Percentiles rank a stretch among this genome's conserved stretches.
Conservation (phyloP, 2,797 vertebrate genomes). For the Hemitrygon akajei region DNA sequence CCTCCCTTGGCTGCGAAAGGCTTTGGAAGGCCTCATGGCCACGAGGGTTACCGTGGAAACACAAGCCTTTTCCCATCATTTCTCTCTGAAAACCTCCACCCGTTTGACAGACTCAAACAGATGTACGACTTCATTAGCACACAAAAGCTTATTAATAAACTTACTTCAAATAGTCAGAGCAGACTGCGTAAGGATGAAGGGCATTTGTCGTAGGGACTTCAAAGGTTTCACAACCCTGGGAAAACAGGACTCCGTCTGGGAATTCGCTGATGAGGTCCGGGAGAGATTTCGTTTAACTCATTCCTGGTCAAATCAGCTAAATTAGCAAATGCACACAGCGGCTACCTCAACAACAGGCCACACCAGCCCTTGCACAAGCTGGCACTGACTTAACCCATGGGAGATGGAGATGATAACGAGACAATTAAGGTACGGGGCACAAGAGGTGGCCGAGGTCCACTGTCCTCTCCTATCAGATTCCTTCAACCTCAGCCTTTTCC, state of each 20-base stretch:
- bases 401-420: neutral
- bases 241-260: neutral
- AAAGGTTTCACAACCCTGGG: neutral
- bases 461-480: too few species aligned
- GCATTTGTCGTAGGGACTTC: neutral
- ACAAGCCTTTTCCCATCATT: neutral
- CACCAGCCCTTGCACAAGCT: neutral
- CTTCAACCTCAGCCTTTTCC: too few species aligned
- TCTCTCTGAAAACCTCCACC: neutral
- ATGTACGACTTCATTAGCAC: neutral
- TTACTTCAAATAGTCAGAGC: neutral
- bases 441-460: neutral
- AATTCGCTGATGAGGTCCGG: neutral
- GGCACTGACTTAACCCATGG: neutral
- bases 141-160: slow-evolving; percentile 6
- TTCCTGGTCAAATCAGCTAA: neutral
- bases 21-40: too few species aligned
- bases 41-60: too few species aligned
- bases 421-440: too few species aligned
- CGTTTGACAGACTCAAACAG: neutral
- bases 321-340: neutral
- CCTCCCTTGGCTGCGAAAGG: too few species aligned
- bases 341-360: neutral
- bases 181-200: neutral
- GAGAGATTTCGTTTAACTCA: neutral